Evolutionary conservation across 2,113 vertebrate species (phyloP), one percentile per base, ranked within the genome.

Genomic region (Sapajus apella): DNA sequence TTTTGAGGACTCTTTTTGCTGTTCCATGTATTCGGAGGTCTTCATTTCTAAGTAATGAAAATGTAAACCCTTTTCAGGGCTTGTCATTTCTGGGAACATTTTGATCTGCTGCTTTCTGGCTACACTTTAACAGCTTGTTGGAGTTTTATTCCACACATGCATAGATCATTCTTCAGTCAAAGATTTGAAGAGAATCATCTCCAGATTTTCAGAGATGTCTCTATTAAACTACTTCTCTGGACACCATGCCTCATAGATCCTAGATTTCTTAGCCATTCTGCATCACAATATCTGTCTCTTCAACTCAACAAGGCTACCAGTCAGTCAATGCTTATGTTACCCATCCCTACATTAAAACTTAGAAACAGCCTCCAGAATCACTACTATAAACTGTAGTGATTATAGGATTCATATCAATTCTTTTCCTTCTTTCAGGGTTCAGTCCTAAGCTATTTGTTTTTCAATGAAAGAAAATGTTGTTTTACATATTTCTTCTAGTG

Each of bases 351-450:
- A 61, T 3, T 72, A 27, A 23, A 32, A 3, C 30, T 35, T 45
- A 25, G 40, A 68, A 43, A 58, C 23, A 8, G 11, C 10, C 6
- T 64, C 21, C 0, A n/a, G n/a, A 11, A 47, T 47, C 47, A 47
- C 47, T 47, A 2, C 13, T 55, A 6, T 27, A 5, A 86, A 55
- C 21, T 75, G 32, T 8, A 45, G 5, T 40, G 3, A 75, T 21
- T 32, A 56, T 2, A 16, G 1, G 32, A 8, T 21, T 68, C 0
- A 66, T 8, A 72, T 35, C 1, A 56, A 30, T 35, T 64, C 0
- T 32, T 66, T 91, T 8, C 30, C 6, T 30, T 85, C 5, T 76
- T 11, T 50, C 18, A 35, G 8, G 55, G 0, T 40, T 68, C 37
- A 68, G 3, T 68, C 35, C 7, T 43, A 6, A 87, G 0, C 17